Evolutionary conservation across 30 jellyfish, hydroid and myxozoan species (phyloP).

Genomic region (Hydractinia echinata): DNA sequence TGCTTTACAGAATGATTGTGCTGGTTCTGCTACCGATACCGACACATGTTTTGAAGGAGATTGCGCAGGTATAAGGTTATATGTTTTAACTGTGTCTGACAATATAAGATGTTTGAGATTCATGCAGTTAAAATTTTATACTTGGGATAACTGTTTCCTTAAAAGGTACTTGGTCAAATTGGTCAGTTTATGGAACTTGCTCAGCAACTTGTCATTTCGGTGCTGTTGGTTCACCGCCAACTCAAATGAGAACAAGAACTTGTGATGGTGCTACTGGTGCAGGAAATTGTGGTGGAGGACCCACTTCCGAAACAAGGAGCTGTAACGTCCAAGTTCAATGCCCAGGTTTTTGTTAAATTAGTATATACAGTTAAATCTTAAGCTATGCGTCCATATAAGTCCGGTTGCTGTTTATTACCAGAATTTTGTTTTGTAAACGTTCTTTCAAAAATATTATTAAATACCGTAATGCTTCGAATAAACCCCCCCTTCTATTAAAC

Average conservation of each 20-base stretch:
- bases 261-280: not conserved
- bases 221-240: not conserved
- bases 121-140: not conserved
- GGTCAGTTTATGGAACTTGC: not conserved
- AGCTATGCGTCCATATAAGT: too few species aligned
- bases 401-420: too few species aligned
- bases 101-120: not conserved
- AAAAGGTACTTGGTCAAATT: not conserved
- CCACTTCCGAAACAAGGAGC: not conserved
- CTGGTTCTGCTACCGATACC: constrained; percentile 9
- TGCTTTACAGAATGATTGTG: constrained; percentile 20
- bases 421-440: too few species aligned
- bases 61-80: not conserved
- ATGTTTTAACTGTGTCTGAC: not conserved
- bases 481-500: too few species aligned
- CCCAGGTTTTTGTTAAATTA: not conserved
- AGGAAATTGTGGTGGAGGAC: not conserved
- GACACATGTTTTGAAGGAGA: not conserved
- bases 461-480: too few species aligned
- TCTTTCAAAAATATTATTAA: too few species aligned
- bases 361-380: not conserved
- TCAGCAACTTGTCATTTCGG: not conserved
- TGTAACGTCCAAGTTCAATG: not conserved
- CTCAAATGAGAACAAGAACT: not conserved
- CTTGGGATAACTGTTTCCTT: not conserved